Evolutionary conservation across 2,888 invertebrate species (phyloP), one percentile per base, ranked within the genome.

Genomic region (Sylvicola fuscatus): DNA sequence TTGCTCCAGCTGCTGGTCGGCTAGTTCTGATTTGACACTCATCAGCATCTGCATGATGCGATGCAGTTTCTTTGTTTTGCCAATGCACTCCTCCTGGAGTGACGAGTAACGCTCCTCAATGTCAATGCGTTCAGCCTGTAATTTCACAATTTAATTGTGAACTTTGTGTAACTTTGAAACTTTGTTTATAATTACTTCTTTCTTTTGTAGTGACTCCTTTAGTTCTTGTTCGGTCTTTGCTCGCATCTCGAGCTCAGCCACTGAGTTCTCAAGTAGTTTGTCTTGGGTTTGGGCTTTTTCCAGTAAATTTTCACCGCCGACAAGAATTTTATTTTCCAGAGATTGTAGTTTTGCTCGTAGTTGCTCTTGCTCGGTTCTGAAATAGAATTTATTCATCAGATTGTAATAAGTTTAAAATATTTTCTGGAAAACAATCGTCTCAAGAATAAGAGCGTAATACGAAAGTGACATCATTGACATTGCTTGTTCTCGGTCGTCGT

Each of bases 271-370:
- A 35, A 98, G 64, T 37, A 97, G 64, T 39, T 74, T 67, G 37
- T 92, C 81, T 56, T 98, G 97, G 1, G 84, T 76, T 52, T 95
- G 89, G 0, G 93, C 93, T 54, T 95, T 95, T 54, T 97, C 97
- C 41, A 98, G 65, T 6, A 98, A 67, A 62, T 98, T 98, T 62
- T 95, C 97, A 1, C 98, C 98, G 1, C 98, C 98, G 0, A 97
- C 87, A 14, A 98, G 69, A 37, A 98, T 90, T 58, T 93, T 95
- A 44, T 86, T 87, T 55, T 97, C 92, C 34, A 98, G 68, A 6
- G 81, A 79, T 41, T 77, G 71, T 38, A 98, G 70, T 52, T 93
- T 92, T 39, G 82, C 77, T 39, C 79, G 69, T 4, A 95, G 54
- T 35, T 77, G 74, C 41, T 80, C 77, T 52, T 90, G 89, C 50